Conservation (phyloP, 2,797 vertebrate genomes). For the Pelochelys cantorii region DNA sequence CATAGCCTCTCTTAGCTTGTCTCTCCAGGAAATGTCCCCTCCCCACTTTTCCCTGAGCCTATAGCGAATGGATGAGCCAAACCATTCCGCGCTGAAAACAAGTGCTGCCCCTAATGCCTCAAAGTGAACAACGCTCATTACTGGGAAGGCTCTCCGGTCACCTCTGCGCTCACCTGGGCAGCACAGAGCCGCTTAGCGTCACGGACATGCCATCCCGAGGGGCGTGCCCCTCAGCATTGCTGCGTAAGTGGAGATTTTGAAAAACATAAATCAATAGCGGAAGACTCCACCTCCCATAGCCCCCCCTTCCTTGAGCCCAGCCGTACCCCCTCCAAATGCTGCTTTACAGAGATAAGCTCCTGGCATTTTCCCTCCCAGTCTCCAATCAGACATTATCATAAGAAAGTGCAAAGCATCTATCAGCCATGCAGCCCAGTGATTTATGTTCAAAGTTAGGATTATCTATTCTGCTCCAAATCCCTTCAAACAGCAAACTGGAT, state of each 20-base stretch:
- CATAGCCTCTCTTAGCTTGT: not conserved
- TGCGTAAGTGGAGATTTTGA: constrained; percentile 38
- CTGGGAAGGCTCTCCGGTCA: accelerated
- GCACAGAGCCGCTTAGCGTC: accelerated
- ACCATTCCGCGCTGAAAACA: not conserved
- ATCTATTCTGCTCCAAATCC: constrained; percentile 93
- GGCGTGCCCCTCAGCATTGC: not conserved
- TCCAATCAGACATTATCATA: constrained; percentile 92
- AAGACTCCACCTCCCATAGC: accelerated
- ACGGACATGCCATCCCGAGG: not conserved
- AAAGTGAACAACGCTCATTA: accelerated
- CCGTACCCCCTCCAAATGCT: constrained; percentile 79
- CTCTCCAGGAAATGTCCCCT: not conserved
- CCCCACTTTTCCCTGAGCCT: not conserved
- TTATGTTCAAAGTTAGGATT: constrained; percentile 98
- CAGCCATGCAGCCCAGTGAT: constrained; percentile 85
- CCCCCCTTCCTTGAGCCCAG: not conserved
- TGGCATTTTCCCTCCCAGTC: constrained; percentile 88
- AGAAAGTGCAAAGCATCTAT: constrained; percentile 90
- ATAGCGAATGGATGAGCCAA: not conserved
- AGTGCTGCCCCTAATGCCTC: accelerated
- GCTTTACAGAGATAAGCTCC: constrained; percentile 92
- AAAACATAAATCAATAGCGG: not conserved
- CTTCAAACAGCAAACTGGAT: constrained; percentile 92
- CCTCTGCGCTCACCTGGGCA: accelerated